phyloP scores from a whole-genome alignment of 2,888 invertebrate genomes.

The Sepiola atlantica region DNA sequence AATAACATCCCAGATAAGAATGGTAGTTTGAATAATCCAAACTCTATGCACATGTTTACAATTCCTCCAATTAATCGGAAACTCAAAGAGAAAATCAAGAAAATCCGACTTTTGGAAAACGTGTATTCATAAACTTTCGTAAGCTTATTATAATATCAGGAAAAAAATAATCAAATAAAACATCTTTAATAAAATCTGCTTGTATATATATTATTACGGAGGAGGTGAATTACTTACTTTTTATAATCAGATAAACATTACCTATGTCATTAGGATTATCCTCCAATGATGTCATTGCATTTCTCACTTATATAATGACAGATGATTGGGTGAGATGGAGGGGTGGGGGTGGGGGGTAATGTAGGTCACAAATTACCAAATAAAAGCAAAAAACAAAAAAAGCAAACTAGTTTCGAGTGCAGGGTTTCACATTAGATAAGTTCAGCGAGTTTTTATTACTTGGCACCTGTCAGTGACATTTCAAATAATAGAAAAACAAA shows the following conservation, averaged over 20 bases:
- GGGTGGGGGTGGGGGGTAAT: background rate
- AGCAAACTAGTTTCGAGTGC: background rate
- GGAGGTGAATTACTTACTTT: background rate
- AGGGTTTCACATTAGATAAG: background rate
- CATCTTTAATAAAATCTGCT: background rate
- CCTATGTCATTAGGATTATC: background rate
- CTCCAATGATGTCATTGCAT: background rate
- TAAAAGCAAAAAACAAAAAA: background rate
- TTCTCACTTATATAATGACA: background rate
- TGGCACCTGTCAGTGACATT: background rate
- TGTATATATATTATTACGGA: background rate
- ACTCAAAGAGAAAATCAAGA: no score
- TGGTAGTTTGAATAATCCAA: no score
- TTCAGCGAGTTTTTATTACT: background rate
- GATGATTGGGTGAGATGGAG: no score
- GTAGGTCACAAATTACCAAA: background rate
- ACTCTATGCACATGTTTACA: no score
- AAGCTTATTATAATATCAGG: no score
- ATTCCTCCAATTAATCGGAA: no score
- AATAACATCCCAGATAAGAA: no score
- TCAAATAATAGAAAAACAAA: no score
- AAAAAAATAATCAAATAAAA: no score
- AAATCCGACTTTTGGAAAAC: no score
- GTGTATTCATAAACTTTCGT: no score
- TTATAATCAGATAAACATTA: constrained; percentile 18